Conservation (phyloP, 1,140 invertebrate species). For the Cheumatopsyche charites region DNA sequence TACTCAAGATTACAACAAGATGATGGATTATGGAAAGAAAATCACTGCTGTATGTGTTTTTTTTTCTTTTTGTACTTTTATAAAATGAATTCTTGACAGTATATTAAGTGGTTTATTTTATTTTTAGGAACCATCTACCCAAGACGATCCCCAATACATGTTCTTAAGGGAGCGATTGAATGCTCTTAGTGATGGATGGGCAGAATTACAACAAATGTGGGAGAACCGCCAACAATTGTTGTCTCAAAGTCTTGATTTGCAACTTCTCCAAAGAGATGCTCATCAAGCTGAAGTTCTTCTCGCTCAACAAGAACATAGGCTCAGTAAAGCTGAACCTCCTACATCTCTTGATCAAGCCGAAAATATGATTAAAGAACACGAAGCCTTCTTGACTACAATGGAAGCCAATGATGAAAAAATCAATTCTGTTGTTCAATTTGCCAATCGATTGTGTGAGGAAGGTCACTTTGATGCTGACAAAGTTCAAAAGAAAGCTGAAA, state of each 20-base stretch:
- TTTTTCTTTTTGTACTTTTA: not conserved
- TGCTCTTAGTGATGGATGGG: slow-evolving; percentile 98
- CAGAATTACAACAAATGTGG: slow-evolving; percentile 99
- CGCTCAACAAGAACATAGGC: slow-evolving; percentile 93
- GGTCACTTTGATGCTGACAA: slow-evolving; percentile 93
- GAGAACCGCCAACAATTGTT: slow-evolving; percentile 95
- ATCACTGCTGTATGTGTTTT: slow-evolving; percentile 76
- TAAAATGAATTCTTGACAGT: not conserved
- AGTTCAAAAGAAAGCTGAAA: slow-evolving; percentile 94
- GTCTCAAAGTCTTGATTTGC: slow-evolving; percentile 91
- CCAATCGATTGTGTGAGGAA: slow-evolving; percentile 85
- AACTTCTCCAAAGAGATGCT: slow-evolving; percentile 96
- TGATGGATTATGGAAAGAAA: slow-evolving; percentile 99
- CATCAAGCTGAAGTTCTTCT: slow-evolving; percentile 97
- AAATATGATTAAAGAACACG: slow-evolving; percentile 95
- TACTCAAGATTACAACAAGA: slow-evolving; percentile 95
- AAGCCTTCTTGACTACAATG: slow-evolving; percentile 99
- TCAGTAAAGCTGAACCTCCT: slow-evolving; percentile 93
- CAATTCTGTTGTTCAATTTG: slow-evolving; percentile 92
- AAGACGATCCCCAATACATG: slow-evolving; percentile 98
- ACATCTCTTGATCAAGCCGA: slow-evolving; percentile 95
- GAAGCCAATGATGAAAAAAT: slow-evolving; percentile 99
- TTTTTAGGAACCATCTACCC: slow-evolving; percentile 72
- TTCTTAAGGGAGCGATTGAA: slow-evolving; percentile 96
- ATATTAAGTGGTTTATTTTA: slow-evolving; percentile 4